Conservation (phyloP, 2,113 vertebrate species). For the Glaucidium brasilianum region DNA sequence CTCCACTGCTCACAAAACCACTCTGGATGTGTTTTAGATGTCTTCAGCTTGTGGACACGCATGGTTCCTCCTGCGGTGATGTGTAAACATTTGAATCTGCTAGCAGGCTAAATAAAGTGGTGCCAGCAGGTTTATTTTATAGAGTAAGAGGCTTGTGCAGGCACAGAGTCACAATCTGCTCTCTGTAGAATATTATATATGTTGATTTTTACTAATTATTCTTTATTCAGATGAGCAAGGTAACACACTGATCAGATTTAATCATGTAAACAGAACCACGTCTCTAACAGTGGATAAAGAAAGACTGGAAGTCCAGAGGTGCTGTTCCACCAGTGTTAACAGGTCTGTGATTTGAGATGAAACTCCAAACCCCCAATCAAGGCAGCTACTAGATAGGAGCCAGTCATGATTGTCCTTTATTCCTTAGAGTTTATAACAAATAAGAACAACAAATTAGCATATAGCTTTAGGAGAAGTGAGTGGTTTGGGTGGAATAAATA, state of each 20-base stretch:
- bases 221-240: not conserved
- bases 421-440: not conserved
- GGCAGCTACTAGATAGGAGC: not conserved
- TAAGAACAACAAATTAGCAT: not conserved
- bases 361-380: not conserved
- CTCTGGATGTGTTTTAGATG: not conserved
- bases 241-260: not conserved
- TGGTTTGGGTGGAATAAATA: not conserved
- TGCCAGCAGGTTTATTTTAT: not conserved
- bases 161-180: not conserved
- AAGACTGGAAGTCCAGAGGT: not conserved
- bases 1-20: not conserved
- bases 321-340: not conserved
- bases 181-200: not conserved
- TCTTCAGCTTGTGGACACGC: not conserved
- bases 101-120: not conserved
- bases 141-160: not conserved
- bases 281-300: not conserved
- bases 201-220: not conserved
- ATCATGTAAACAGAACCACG: not conserved
- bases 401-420: too few relatives aligned
- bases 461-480: not conserved
- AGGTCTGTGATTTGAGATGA: not conserved
- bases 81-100: not conserved
- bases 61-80: not conserved